phyloP scores from a whole-genome alignment of 2,113 vertebrate genomes.

The rabbit (Oryctolagus cuniculus) region DNA sequence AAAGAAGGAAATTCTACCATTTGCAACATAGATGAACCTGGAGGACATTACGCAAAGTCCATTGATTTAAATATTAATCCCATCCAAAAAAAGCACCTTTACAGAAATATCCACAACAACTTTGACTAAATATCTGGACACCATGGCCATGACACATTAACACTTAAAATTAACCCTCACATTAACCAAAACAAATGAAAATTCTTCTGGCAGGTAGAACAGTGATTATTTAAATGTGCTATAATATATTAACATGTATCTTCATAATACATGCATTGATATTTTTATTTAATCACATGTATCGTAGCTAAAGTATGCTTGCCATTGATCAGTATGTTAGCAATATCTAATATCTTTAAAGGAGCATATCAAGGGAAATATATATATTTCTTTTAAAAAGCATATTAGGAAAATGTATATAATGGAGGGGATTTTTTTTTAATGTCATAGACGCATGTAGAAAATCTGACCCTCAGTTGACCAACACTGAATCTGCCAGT shows the following conservation, averaged over 20 bases:
- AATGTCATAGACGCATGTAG: neutral
- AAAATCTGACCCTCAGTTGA: neutral
- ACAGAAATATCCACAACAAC: neutral
- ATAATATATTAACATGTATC: neutral
- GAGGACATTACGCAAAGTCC: neutral
- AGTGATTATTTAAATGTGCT: neutral
- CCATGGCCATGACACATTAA: neutral
- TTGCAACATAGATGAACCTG: neutral
- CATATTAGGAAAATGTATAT: neutral
- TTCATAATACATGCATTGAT: neutral
- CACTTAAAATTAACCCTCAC: neutral
- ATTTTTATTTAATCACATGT: conserved; percentile 20
- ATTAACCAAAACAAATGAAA: neutral
- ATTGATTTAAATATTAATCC: conserved; percentile 23
- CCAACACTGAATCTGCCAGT: neutral
- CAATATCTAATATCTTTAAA: conserved; percentile 28
- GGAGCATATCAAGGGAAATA: neutral
- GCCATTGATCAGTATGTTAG: neutral
- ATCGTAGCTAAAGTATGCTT: conserved; percentile 20
- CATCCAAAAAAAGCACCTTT: neutral
- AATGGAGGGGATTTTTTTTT: neutral
- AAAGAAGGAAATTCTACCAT: neutral
- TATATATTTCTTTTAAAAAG: conserved; percentile 18
- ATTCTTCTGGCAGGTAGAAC: neutral
- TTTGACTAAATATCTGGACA: neutral